Percentiles rank a stretch among this genome's conserved stretches.
Evolutionary conservation across 2,797 vertebrate genomes (phyloP).

Genomic region (Ficedula albicollis): DNA sequence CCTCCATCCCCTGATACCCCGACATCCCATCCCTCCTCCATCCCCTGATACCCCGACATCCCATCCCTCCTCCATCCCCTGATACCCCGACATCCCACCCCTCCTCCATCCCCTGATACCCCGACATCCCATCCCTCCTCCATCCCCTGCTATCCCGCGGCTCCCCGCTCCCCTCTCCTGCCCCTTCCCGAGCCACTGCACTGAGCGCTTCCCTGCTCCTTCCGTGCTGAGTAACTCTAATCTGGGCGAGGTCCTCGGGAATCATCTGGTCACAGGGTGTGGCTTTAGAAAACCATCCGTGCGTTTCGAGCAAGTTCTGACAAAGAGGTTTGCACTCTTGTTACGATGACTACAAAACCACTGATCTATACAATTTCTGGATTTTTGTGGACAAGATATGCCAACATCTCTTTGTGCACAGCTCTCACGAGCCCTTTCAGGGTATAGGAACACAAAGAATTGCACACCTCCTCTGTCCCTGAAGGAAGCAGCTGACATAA

Average conservation of each 20-base stretch:
- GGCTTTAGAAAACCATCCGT: not conserved
- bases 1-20: no score
- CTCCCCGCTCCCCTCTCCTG: not conserved
- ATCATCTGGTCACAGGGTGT: rapidly evolving
- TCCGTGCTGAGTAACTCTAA: not conserved
- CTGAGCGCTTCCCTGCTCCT: not conserved
- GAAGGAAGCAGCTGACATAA: not conserved
- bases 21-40: not conserved
- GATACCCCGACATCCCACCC: no score
- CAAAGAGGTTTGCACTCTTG: not conserved
- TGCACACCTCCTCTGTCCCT: not conserved
- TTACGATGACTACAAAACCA: not conserved
- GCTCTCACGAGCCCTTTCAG: not conserved
- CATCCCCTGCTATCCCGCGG: not conserved
- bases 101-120: no score
- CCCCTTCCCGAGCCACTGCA: not conserved
- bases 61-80: no score
- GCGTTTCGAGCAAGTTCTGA: not conserved
- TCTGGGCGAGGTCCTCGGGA: not conserved
- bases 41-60: no score
- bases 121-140: not conserved
- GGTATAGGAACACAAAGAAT: not conserved
- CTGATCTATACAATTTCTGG: not conserved
- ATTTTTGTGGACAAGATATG: not conserved
- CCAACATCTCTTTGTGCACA: not conserved